phyloP scores from a whole-genome alignment of 2,113 vertebrate genomes.

The Natator depressus region DNA sequence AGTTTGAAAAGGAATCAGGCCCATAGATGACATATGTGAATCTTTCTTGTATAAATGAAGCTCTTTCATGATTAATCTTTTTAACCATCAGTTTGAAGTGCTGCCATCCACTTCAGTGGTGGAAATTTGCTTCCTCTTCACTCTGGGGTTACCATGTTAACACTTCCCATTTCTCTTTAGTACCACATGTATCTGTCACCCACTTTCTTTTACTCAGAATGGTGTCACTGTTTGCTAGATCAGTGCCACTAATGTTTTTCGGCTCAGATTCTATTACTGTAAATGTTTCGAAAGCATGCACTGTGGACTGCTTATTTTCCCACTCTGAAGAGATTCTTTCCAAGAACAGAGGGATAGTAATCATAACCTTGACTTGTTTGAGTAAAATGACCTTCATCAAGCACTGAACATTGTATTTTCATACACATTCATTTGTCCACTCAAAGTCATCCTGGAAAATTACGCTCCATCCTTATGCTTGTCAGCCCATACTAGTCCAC shows the following conservation, averaged over 20 bases:
- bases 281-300: background rate
- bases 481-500: background rate
- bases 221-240: fast-evolving
- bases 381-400: fast-evolving
- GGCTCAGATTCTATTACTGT: background rate
- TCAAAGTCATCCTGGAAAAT: background rate
- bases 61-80: background rate
- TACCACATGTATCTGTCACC: fast-evolving
- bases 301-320: background rate
- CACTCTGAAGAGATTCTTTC: background rate
- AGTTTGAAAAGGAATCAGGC: no score
- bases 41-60: background rate
- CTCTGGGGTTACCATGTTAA: fast-evolving
- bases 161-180: background rate
- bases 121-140: background rate
- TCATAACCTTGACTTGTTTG: fast-evolving
- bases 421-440: background rate
- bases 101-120: background rate
- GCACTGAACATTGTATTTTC: background rate
- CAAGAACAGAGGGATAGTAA: background rate
- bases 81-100: background rate
- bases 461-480: background rate
- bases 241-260: background rate
- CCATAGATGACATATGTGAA: no score
- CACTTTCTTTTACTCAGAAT: background rate